A percentile compares a stretch with the other conserved stretches of the same genome.
Conservation (phyloP, 2,113 vertebrate genomes). For the Amia ocellicauda region DNA sequence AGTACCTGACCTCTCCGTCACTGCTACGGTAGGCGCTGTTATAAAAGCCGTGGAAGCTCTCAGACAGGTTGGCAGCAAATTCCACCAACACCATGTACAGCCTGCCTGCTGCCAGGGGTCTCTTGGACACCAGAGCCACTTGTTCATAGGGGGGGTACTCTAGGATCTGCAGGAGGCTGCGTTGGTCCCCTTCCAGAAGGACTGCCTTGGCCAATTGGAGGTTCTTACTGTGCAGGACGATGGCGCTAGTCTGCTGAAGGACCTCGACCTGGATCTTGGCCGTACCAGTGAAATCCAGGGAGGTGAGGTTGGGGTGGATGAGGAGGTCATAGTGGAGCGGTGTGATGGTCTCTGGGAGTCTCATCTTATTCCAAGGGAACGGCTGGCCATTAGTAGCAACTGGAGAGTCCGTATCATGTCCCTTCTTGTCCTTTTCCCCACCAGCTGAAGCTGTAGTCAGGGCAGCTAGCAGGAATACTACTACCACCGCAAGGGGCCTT, state of each 20-base stretch:
- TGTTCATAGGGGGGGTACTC: constrained; percentile 68
- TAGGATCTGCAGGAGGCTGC: constrained; percentile 49
- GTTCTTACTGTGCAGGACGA: constrained; percentile 77
- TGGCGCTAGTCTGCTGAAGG: constrained; percentile 50
- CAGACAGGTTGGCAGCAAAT: constrained; percentile 74
- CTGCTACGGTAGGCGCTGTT: constrained; percentile 80
- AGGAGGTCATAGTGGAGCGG: constrained; percentile 76
- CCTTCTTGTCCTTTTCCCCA: constrained; percentile 23
- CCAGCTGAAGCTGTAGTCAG: constrained; percentile 14
- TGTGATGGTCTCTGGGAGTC: constrained; percentile 69
- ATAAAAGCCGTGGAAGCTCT: constrained; percentile 82
- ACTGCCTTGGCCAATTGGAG: constrained; percentile 58
- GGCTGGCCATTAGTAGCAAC: constrained; percentile 50
- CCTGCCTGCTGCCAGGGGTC: constrained; percentile 53
- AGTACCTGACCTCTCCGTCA: constrained; percentile 75
- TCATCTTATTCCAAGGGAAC: constrained; percentile 78
- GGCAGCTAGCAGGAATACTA: constrained; percentile 34
- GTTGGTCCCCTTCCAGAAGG: constrained; percentile 41
- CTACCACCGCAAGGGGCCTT: constrained; percentile 10
- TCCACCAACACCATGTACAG: constrained; percentile 65
- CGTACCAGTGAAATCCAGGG: constrained; percentile 64
- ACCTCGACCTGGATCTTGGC: constrained; percentile 65
- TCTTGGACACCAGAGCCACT: constrained; percentile 63
- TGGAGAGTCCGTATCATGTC: constrained; percentile 26
- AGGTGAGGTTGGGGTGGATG: constrained; percentile 83